Evolutionary conservation across 2,113 vertebrate species (phyloP), one percentile per base, ranked within the genome.

Genomic region (Struthio camelus): DNA sequence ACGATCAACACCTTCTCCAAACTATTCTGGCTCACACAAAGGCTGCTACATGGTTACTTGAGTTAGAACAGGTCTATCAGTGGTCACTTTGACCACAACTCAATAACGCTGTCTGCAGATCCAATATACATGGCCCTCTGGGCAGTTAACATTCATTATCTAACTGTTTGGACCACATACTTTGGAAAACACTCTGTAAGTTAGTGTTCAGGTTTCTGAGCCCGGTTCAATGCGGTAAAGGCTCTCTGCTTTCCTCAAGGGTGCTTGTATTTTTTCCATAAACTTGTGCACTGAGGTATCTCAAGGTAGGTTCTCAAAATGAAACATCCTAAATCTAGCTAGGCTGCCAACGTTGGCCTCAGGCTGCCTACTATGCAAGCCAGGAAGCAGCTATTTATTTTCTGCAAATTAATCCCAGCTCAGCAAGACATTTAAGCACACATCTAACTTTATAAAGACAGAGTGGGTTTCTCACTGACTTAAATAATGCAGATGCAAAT

Each of bases 391-490:
- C 61, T 61, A 64, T 89, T 95, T 91, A 75, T 94, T 95, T 88
- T 93, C 76, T 56, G 44, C 64, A 81, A 83, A 96, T 93, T 93
- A 96, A 85, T 64, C 86, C 71, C 85, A 93, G 64, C 82, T 96
- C 95, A 93, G 89, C 87, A 87, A 94, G 85, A 87, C 87, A 46
- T 67, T 93, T 72, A 70, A 87, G 50, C n/a, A 2, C 50, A 85
- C 15, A 66, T 78, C 81, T 46, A 80, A 83, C 86, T 91, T 80
- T 46, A 83, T 73, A 92, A 76, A 38, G 42, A 92, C 59, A 70
- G 19, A 17, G 79, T 48, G 46, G 53, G 14, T 87, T 94, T 81
- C 79, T 76, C 64, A 59, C 62, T 91, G 44, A 56, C 85, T 93
- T 72, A 89, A 85, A 87, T 5, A 89, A 84, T 77, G 76, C 64